Evolutionary conservation across 2,888 invertebrate genomes (phyloP).

Genomic region (Cordilura impudica): DNA sequence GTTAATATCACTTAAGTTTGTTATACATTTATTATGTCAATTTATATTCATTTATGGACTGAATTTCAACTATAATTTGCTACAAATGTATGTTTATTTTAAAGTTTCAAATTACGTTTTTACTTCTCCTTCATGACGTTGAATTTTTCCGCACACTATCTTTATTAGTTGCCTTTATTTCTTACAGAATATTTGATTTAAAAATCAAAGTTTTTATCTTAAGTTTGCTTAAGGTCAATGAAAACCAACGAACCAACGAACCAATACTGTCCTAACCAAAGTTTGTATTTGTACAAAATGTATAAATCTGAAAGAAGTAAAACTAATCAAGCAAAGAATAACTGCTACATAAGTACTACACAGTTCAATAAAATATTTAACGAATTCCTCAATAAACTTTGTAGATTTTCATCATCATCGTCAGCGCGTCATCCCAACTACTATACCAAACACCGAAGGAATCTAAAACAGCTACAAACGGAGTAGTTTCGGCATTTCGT

Average conservation of each 20-base stretch:
- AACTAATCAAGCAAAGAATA: constrained; percentile 42
- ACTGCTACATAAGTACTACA: constrained; percentile 17
- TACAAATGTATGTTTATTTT: too few species aligned
- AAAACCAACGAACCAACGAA: constrained; percentile 36
- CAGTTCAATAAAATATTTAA: constrained; percentile 51
- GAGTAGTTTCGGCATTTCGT: neutral
- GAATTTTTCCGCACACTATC: too few species aligned
- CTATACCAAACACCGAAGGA: constrained; percentile 32
- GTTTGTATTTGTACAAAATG: constrained; percentile 18
- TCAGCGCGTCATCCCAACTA: neutral
- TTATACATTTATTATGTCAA: too few species aligned
- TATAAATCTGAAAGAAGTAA: constrained; percentile 26
- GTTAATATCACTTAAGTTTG: too few species aligned
- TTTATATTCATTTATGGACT: too few species aligned
- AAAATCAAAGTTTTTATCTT: constrained; percentile 28
- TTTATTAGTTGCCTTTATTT: neutral
- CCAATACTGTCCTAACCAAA: constrained; percentile 5
- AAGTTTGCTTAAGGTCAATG: constrained; percentile 42
- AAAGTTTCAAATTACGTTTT: too few species aligned
- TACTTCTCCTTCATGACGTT: too few species aligned
- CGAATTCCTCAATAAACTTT: constrained; percentile 29
- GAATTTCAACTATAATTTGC: too few species aligned
- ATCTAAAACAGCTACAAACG: constrained; percentile 35
- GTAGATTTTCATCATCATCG: neutral
- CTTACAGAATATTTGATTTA: constrained; percentile 43